Evolutionary conservation across 2,888 invertebrate species (phyloP).

Genomic region (Andrena flavipes): DNA sequence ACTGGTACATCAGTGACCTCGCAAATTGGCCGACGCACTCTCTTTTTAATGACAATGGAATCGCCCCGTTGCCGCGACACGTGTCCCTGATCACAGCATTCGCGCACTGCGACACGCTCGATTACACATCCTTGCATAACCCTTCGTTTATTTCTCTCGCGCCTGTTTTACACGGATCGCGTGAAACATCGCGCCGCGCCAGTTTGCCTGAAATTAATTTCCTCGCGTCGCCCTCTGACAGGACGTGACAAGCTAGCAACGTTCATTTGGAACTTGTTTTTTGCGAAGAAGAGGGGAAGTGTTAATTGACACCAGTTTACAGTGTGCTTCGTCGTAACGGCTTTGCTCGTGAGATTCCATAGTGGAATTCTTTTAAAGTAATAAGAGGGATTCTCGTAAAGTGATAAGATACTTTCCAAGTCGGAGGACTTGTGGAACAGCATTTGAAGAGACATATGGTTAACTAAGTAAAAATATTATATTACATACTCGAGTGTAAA

Average conservation of each 20-base stretch:
- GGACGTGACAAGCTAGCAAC: not conserved
- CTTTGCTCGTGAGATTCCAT: not conserved
- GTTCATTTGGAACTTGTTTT: conserved; percentile 7
- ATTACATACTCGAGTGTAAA: too few relatives aligned
- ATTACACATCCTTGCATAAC: not conserved
- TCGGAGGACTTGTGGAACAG: too few relatives aligned
- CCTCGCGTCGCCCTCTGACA: conserved; percentile 10
- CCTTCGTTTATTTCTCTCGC: not conserved
- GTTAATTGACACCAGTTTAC: conserved; percentile 3
- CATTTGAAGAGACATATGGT: too few relatives aligned
- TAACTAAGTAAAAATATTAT: too few relatives aligned
- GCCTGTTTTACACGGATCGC: conserved; percentile 11
- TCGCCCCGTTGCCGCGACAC: not conserved
- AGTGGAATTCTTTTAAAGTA: not conserved
- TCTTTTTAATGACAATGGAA: conserved; percentile 14
- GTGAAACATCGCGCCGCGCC: conserved; percentile 13
- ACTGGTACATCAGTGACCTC: conserved; percentile 3
- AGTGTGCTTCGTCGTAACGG: not conserved
- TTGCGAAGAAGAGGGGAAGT: not conserved
- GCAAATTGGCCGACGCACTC: conserved; percentile 30
- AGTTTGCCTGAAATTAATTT: conserved; percentile 12
- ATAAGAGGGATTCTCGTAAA: not conserved
- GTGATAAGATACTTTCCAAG: not conserved
- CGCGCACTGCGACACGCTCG: conserved; percentile 1
- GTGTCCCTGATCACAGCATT: not conserved